A percentile compares a stretch with the other conserved stretches of the same genome.
Conservation (phyloP, 2,888 invertebrate genomes). For the Rhimphoctona megacephalus region DNA sequence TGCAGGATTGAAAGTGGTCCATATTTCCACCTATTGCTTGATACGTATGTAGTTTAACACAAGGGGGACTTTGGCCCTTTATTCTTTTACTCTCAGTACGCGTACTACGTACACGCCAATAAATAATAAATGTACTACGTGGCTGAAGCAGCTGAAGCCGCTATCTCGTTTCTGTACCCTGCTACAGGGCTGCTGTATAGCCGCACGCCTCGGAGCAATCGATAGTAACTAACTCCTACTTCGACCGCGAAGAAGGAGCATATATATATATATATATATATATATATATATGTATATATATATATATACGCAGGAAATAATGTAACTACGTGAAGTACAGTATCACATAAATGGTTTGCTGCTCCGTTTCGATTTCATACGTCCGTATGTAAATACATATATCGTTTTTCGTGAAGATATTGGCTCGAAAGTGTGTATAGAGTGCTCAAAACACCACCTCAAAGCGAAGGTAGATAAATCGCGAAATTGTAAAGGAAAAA, state of each 20-base stretch:
- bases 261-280: neutral
- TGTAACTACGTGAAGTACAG: constrained; percentile 31
- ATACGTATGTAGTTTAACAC: neutral
- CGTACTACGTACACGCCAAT: constrained; percentile 22
- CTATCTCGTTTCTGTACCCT: constrained; percentile 24
- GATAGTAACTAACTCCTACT: constrained; percentile 62
- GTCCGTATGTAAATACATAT: constrained; percentile 20
- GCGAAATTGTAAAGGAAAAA: neutral
- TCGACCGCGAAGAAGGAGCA: constrained; percentile 34
- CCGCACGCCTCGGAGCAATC: constrained; percentile 60
- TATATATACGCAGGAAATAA: neutral
- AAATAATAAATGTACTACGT: constrained; percentile 57
- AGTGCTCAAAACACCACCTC: neutral
- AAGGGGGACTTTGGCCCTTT: constrained; percentile 20
- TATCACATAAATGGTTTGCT: constrained; percentile 50
- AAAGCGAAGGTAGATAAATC: neutral
- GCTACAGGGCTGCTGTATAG: constrained; percentile 17
- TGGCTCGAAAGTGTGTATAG: constrained; percentile 37
- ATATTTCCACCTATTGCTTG: neutral
- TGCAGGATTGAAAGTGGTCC: neutral
- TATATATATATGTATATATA: neutral
- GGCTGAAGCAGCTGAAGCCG: constrained; percentile 25
- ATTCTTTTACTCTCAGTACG: constrained; percentile 31
- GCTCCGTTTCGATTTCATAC: constrained; percentile 18
- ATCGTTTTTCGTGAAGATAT: constrained; percentile 57